Percentiles rank a stretch among this genome's conserved stretches.
phyloP scores from a whole-genome alignment of 2,797 vertebrate genomes.

The Fistularia tabacaria region DNA sequence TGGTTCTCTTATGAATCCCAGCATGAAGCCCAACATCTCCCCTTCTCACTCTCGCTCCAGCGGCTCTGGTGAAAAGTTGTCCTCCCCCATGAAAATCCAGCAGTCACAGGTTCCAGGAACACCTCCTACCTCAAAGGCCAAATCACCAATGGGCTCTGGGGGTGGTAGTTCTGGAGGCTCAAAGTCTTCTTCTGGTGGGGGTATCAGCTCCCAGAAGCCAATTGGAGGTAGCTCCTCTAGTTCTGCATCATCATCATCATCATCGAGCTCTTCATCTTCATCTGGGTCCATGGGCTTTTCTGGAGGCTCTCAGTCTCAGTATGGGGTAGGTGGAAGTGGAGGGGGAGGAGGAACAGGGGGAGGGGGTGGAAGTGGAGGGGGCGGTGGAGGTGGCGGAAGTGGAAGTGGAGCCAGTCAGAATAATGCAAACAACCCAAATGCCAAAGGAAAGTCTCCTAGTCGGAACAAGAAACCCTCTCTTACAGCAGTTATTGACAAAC shows the following conservation, averaged over 20 bases:
- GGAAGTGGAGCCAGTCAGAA: constrained; percentile 53
- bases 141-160: constrained; percentile 94
- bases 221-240: constrained; percentile 78
- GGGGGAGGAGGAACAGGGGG: constrained; percentile 36
- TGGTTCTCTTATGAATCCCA: constrained; percentile 91
- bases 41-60: constrained; percentile 95
- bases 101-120: constrained; percentile 88
- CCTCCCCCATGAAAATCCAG: constrained; percentile 92
- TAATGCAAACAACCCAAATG: constrained; percentile 78
- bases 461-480: constrained; percentile 98
- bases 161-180: constrained; percentile 83
- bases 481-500: constrained; percentile 96
- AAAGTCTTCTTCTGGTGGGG: constrained; percentile 86
- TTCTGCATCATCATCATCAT: constrained; percentile 68
- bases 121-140: constrained; percentile 94
- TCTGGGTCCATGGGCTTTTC: constrained; percentile 72
- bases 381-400: constrained; percentile 32
- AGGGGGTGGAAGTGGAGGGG: constrained; percentile 40
- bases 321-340: constrained; percentile 60
- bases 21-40: constrained; percentile 96
- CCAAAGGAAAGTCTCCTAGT: constrained; percentile 97
- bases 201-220: constrained; percentile 90
- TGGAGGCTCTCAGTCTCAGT: constrained; percentile 77
- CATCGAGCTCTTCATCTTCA: constrained; percentile 69
- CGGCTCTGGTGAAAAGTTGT: constrained; percentile 87